Conservation (phyloP, 2,888 invertebrate species). For the Tenthredo distinguenda region DNA sequence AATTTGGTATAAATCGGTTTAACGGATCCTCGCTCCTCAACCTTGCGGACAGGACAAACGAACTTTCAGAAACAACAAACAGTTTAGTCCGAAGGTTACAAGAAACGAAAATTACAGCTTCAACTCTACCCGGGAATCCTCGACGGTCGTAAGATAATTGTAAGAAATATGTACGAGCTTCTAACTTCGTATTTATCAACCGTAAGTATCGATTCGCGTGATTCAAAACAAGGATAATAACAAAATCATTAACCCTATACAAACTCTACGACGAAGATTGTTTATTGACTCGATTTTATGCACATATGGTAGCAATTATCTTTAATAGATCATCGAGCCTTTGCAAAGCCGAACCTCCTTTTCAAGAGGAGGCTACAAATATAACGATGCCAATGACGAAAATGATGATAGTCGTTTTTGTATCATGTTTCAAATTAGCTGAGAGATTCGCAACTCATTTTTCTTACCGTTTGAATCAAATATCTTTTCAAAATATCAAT, state of each 20-base stretch:
- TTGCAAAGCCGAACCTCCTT: background rate
- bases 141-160: background rate
- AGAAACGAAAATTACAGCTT: background rate
- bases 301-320: background rate
- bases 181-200: background rate
- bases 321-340: background rate
- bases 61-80: slow-evolving; percentile 23
- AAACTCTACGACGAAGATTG: background rate
- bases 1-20: background rate
- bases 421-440: background rate
- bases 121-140: background rate
- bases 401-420: background rate
- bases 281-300: background rate
- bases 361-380: background rate
- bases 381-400: background rate
- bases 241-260: slow-evolving; percentile 1
- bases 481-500: background rate
- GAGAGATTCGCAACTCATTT: background rate
- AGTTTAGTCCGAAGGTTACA: slow-evolving; percentile 7
- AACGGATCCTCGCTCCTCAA: background rate
- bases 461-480: background rate
- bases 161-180: background rate
- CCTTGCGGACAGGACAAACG: slow-evolving; percentile 6
- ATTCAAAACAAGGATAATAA: slow-evolving; percentile 18
- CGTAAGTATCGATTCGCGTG: slow-evolving; percentile 11